Percentiles rank a stretch among this genome's conserved stretches.
These are phyloP conservation scores for Geotrypetes seraphini DNA, from an alignment of 2,797 vertebrate species.

Conservation along the genomic window DNA sequence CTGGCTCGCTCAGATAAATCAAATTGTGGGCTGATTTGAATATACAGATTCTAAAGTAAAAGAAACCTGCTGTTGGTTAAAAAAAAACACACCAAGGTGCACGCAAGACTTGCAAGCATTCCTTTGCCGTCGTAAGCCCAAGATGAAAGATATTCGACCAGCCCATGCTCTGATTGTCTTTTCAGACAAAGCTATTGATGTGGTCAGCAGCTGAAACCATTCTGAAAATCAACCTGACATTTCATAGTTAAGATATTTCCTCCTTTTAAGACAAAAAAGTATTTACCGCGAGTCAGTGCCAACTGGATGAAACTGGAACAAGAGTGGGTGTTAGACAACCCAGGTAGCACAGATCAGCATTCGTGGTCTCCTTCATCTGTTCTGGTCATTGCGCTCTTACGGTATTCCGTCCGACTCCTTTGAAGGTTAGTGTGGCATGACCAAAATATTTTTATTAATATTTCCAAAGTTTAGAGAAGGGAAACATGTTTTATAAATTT, in stretches of 20 bases:
- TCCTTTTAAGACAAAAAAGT: constrained; percentile 51
- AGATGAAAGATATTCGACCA: constrained; percentile 36
- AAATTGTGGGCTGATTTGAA: constrained; percentile 30
- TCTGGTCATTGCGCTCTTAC: constrained; percentile 12
- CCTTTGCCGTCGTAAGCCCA: constrained; percentile 28
- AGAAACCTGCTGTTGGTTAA: constrained; percentile 27
- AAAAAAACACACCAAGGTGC: constrained; percentile 29
- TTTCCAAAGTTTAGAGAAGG: neutral
- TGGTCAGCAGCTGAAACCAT: constrained; percentile 54
- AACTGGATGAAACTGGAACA: constrained; percentile 40
- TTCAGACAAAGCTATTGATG: constrained; percentile 59
- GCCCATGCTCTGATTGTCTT: constrained; percentile 50
- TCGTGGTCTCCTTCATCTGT: constrained; percentile 17
- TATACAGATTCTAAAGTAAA: constrained; percentile 19
- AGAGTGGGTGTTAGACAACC: constrained; percentile 39
- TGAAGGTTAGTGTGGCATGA: constrained; percentile 1
- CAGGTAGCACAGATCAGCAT: constrained; percentile 33
- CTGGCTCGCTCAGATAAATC: constrained; percentile 8
- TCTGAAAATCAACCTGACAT: constrained; percentile 54
- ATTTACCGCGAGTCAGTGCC: constrained; percentile 37
- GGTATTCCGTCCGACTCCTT: constrained; percentile 1
- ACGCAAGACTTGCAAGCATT: constrained; percentile 22
- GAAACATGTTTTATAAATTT: constrained; percentile 9
- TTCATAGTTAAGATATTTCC: constrained; percentile 61
- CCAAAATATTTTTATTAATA: neutral